Conservation (phyloP, 2,888 invertebrate genomes). For the Rhagium mordax region DNA sequence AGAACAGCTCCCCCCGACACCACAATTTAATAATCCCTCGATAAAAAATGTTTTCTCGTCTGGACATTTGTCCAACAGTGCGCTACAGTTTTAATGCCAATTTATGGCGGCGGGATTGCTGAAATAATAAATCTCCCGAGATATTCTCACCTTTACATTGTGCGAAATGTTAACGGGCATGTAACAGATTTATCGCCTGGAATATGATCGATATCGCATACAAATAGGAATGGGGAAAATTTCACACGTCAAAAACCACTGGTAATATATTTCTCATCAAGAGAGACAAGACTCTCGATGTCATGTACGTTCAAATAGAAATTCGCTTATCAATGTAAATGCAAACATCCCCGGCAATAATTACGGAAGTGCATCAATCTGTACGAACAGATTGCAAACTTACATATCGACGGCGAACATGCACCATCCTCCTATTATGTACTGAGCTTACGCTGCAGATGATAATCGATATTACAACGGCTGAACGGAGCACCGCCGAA, state of each 20-base stretch:
- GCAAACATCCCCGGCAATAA: not conserved
- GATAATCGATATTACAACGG: not conserved
- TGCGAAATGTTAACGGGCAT: not conserved
- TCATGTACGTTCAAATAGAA: no score
- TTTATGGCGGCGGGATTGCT: not conserved
- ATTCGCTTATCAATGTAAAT: no score
- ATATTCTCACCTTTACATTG: not conserved
- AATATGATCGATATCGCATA: not conserved
- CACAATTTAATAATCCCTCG: not conserved
- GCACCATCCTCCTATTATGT: not conserved
- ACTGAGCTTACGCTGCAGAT: not conserved
- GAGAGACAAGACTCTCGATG: no score
- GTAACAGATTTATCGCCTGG: not conserved
- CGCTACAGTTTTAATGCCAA: not conserved
- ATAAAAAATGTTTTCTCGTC: not conserved
- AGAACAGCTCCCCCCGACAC: no score
- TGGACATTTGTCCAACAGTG: not conserved
- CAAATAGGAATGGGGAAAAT: no score
- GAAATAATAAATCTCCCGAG: not conserved
- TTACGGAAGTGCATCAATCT: not conserved
- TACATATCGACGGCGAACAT: not conserved
- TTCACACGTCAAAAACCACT: no score
- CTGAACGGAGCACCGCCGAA: no score
- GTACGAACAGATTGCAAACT: not conserved
- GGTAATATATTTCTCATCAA: no score